Base-by-base conservation (phyloP, 2,888 invertebrate genomes). In the Altica lythri region DNA sequence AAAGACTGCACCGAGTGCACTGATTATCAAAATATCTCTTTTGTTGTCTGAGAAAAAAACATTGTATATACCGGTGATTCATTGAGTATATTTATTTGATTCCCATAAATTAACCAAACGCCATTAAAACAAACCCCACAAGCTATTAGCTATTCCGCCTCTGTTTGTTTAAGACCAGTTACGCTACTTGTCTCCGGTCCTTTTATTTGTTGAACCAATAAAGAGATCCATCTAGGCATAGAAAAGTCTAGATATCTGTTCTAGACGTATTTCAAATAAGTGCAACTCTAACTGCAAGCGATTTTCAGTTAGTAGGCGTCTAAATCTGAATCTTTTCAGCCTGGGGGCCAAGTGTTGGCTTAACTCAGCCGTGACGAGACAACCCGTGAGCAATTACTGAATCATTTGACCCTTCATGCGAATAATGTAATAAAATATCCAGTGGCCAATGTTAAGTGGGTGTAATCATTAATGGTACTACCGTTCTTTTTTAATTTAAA, bases 381-480 rank as follows among this genome's bases (percentile, higher is more conserved):
- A 40, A 38, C 53, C 48, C 50, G 51, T 51, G 38, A 48, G 55
- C 48, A 57, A 54, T 59, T 57, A 59, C 50, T 46, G 48, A 59
- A 57, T 57, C 57, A 53, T 56, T 52, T 49, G 43, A 32, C 52
- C 44, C 53, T 18, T 54, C 59, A 57, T 53, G 56, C 54, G 54
- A 54, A 52, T 54, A 59, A 53, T 54, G 45, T 46, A 52, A 58
- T 56, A 59, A 54, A 49, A 54, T 59, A 59, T 53, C 59, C 53
- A 48, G 47, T 55, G 59, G 59, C 55, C 51, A 50, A 40, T 40
- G 49, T 16, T 49, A 32, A 49, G 40, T 49, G 40, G 49, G 40
- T 48, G 19, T 22, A 22, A 22, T 40, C 40, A 40, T 40, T 40
- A 40, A 40, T 19, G 40, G 6, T 22, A n/a, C n/a, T n/a, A n/a